Base-by-base conservation (phyloP, 2,888 invertebrate genomes). In the Drosophila setosimentum region DNA sequence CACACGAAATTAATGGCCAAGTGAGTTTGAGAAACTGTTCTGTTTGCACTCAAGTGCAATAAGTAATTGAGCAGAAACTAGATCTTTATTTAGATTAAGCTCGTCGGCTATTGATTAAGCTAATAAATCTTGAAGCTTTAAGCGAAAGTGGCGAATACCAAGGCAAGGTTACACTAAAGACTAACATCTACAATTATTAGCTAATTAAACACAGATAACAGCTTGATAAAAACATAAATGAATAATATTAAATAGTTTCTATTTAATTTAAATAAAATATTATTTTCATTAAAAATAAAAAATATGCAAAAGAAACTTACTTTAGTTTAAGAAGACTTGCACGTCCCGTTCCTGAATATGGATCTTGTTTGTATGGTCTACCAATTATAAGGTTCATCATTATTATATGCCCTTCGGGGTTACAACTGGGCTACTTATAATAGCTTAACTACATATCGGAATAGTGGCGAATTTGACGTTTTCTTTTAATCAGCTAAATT, bases 1-100 rank as follows among this genome's bases (percentile, higher is more conserved):
- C 51, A 21, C 21, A 40, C 42, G 30, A 59, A 59, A 68, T 69
- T 59, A 69, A 69, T 69, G 71, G 68, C 68, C 71, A 69, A 32
- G 18, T 42, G 35, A 45, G 51, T 45, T 59, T 54, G 30, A 62
- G 55, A 54, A 54, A 40, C 61, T 16, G 70, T 53, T 68, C 60
- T 21, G 68, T 58, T 68, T 58, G 35, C 68, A 35, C 42, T 69
- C 70, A 51, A 68, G 21, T 59, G 51, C 51, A 59, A 51, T 69
- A 40, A 69, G 69, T 59, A 69, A 69, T 59, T 51, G 69, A 51
- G 42, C 35, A 32, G 32, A 27, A 29, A 29, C 57, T 57, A 40
- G 37, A 49, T 55, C 37, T 55, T 40, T 37, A 55, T 55, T 55
- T 35, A 55, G 37, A 35, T 27, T 29, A 32, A 21, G 32, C 16